These are phyloP conservation scores for Prostheceraeus crozeri DNA, from an alignment of 2,888 invertebrate genomes.

Conservation along the genomic window DNA sequence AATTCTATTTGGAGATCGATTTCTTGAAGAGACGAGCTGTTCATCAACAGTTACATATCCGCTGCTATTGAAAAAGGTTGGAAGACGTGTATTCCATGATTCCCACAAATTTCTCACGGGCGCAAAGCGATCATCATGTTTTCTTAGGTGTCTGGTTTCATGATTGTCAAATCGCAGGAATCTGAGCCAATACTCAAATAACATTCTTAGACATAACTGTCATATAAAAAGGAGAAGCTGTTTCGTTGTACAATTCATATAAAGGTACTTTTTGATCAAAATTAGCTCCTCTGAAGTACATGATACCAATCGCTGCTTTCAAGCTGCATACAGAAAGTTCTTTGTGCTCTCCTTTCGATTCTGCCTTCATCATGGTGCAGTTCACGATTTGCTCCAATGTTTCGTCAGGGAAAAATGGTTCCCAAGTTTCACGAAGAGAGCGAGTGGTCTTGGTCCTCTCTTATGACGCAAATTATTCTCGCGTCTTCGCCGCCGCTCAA, in stretches of 20 bases:
- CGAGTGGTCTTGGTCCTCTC: no score
- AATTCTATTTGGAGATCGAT: conserved; percentile 14
- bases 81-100: conserved; percentile 11
- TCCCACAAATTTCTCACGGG: background rate
- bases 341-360: no score
- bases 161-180: background rate
- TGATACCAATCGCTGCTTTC: conserved; percentile 13
- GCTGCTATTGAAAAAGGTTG: background rate
- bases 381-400: no score
- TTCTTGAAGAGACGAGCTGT: background rate
- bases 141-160: background rate
- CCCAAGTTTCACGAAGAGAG: no score
- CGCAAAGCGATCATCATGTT: background rate
- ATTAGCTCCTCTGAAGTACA: conserved; percentile 20
- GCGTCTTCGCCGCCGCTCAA: no score
- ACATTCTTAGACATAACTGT: background rate
- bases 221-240: conserved; percentile 14
- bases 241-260: background rate
- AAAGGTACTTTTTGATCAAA: background rate
- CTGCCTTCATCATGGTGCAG: no score
- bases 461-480: no score
- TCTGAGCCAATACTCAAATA: conserved; percentile 7
- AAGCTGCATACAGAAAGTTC: no score
- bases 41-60: conserved; percentile 8
- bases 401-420: no score